Evolutionary conservation across 92 coral and sea anemone species (phyloP), one percentile per base, ranked within the genome.

Genomic region (Desmophyllum pertusum): DNA sequence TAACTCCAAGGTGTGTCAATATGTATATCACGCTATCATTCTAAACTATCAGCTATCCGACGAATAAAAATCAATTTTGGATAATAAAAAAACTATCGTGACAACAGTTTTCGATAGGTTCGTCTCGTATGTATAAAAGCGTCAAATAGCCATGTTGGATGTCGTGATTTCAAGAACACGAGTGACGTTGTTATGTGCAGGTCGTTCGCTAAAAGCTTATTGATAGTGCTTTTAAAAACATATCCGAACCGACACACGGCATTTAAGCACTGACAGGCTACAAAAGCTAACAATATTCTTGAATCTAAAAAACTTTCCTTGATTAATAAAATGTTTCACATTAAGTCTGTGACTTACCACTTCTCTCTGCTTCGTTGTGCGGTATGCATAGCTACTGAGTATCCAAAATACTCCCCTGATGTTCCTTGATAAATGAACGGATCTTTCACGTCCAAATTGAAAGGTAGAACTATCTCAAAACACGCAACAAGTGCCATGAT

Each of bases 391-490:
- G 94, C 85, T 8, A 93, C 93, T 8, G 94, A 48, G 62, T 86
- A 93, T 25, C 97, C 97, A 73, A 93, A 93, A 73, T 91, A 91
- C 52, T 91, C 97, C 23, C 94, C 94, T 21, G 73, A 29, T 19
- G 63, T 37, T 23, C 93, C 93, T 13, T 77, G 27, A 70, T 88
- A 83, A n/a, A 93, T 66, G 65, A 86, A 38, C 19, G 97, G 89
- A 40, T 86, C 88, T 63, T 68, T 50, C 11, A 77, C 36, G 39
- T 93, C 94, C 48, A 93, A 76, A 51, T 93, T 93, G 45, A 93
- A 93, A 2, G 93, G 77, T 5, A 70, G 68, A 51, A 73, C 80
- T 63, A 78, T 63, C 55, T 31, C 42, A 52, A 73, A 52, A 59
- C 41, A 57, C 71, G 33, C 61, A 62, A 50, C 55, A 41, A 84